Base-by-base conservation (phyloP, 2,113 vertebrate genomes). In the Lamprotornis superbus region DNA sequence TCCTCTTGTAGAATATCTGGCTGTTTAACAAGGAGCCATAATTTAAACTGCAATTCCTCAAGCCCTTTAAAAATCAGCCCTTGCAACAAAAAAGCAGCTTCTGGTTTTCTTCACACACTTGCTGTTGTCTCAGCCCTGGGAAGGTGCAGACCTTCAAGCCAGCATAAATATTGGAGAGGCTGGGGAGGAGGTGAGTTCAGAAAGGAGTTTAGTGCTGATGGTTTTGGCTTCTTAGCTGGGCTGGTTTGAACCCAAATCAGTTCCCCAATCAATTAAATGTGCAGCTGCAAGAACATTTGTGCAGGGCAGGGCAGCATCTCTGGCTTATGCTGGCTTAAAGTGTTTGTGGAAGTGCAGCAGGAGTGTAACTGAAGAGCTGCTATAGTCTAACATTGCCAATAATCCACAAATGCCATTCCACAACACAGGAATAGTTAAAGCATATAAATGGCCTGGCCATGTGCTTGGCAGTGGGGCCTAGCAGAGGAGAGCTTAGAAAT, bases 381-480 rank as follows among this genome's bases (percentile, higher is more conserved):
- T 92, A 7, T 20, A 70, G 90, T 5, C 83, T 93, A 55, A 92
- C 91, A 25, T 78, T 59, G 78, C 74, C 76, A 79, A 87, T 97
- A 94, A 96, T 95, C 87, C 94, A 87, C 87, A 91, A 28, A 96
- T 96, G 93, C 95, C 94, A 95, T 95, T 97, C 94, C 95, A 74
- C 87, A 69, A 31, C 82, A 91, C 93, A 95, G 81, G 91, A 94
- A 96, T 95, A 95, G 89, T 83, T 87, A 69, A 89, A 91, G 87
- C 49, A 55, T 61, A 93, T 82, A 82, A 94, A 96, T 89, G 93
- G 89, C 65, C 84, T 47, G 68, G 81, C 78, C 73, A 93, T 57
- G 61, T 92, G 95, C 77, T 69, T 50, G 47, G 28, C 37, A 60
- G 3, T 50, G 87, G 55, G 91, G 83, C 93, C 93, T 91, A 8